phyloP scores from a whole-genome alignment of 2,797 vertebrate genomes.

The Liasis olivaceus region DNA sequence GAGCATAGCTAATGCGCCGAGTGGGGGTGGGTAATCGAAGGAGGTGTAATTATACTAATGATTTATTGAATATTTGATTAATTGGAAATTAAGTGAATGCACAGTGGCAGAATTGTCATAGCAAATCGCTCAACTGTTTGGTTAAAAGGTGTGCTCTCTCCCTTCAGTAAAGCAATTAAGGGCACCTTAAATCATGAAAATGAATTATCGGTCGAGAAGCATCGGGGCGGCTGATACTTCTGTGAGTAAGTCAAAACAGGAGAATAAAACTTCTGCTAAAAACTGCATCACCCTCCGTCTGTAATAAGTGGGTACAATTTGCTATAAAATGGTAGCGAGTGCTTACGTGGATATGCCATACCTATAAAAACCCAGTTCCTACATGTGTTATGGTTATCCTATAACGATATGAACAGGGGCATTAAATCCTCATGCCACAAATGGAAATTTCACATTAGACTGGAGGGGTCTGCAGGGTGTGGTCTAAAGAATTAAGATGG shows the following conservation, averaged over 20 bases:
- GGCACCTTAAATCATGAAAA: conserved; percentile 71
- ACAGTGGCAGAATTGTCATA: conserved; percentile 76
- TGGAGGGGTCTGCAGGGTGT: too few relatives aligned
- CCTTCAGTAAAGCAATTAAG: conserved; percentile 76
- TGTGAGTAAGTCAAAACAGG: conserved; percentile 2
- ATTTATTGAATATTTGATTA: conserved; percentile 83
- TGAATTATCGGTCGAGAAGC: conserved; percentile 51
- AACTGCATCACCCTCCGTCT: background rate
- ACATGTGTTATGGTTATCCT: background rate
- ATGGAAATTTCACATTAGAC: background rate
- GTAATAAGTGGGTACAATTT: background rate
- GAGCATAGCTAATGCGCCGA: conserved; percentile 68
- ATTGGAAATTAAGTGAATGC: conserved; percentile 80
- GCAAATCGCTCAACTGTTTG: conserved; percentile 76
- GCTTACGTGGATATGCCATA: too few relatives aligned
- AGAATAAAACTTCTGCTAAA: conserved; percentile 5
- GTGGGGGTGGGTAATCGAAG: conserved; percentile 64
- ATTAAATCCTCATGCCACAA: background rate
- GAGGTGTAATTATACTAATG: conserved; percentile 81
- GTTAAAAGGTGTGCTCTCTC: conserved; percentile 75
- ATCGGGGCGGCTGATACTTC: conserved; percentile 22
- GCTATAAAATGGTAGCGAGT: background rate
- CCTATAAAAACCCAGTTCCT: background rate
- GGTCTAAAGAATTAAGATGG: too few relatives aligned
- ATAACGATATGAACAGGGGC: background rate